A percentile compares a stretch with the other conserved stretches of the same genome.
These are phyloP conservation scores for human (Homo sapiens) DNA, from an alignment of 2,113 vertebrate species.

Conservation along the genomic window DNA sequence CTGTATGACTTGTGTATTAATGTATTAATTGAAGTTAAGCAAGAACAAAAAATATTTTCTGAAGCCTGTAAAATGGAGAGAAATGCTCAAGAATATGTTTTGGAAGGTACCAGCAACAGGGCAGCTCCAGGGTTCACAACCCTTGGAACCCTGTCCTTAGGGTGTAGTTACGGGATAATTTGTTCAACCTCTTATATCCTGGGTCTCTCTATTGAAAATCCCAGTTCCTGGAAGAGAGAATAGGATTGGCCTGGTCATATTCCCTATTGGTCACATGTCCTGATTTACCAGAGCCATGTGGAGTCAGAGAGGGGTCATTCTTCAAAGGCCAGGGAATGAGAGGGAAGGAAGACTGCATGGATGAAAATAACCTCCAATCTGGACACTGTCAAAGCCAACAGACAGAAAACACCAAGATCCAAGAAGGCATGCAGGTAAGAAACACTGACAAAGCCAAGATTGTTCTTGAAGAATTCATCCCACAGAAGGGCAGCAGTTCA, in stretches of 20 bases:
- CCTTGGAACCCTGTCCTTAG: not conserved
- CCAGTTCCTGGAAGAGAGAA: not conserved
- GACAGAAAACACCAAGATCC: not conserved
- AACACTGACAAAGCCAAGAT: not conserved
- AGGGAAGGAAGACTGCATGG: not conserved
- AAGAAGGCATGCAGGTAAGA: not conserved
- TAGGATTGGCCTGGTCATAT: not conserved
- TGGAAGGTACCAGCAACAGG: not conserved
- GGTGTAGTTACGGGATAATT: not conserved
- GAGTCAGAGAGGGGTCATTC: not conserved
- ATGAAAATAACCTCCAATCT: not conserved
- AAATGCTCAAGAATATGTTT: not conserved
- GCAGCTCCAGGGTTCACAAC: not conserved
- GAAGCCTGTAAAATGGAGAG: not conserved
- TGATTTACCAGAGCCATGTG: not conserved
- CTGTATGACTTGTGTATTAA: not conserved
- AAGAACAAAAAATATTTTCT: not conserved
- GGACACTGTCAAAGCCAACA: not conserved
- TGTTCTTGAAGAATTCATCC: not conserved
- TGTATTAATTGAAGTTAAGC: not conserved
- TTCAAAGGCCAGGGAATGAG: not conserved
- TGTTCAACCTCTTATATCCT: not conserved
- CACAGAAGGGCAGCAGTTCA: not conserved
- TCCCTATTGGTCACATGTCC: fast-evolving
- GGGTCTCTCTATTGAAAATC: not conserved